phyloP scores from a whole-genome alignment of 2,888 invertebrate genomes.

The Spisula solida region DNA sequence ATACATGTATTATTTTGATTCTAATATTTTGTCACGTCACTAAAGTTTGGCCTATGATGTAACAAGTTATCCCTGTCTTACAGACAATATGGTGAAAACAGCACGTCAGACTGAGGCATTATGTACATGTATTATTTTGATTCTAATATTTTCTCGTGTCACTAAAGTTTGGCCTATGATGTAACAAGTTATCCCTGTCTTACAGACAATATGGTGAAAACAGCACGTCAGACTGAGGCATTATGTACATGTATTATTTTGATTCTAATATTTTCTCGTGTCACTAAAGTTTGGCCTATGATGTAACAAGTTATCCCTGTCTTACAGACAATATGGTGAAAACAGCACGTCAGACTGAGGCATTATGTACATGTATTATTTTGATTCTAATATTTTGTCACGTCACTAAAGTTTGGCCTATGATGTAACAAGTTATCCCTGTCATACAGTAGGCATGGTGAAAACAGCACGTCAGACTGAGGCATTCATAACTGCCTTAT shows the following conservation, averaged over 20 bases:
- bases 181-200: constrained; percentile 58
- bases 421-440: constrained; percentile 55
- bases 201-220: constrained; percentile 46
- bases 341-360: constrained; percentile 62
- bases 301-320: constrained; percentile 56
- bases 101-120: constrained; percentile 42
- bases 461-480: constrained; percentile 33
- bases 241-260: neutral
- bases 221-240: constrained; percentile 48
- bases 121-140: too few relatives aligned
- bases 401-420: neutral
- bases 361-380: neutral
- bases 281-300: neutral
- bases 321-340: constrained; percentile 42
- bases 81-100: constrained; percentile 40
- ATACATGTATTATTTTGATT: neutral
- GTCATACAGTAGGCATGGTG: constrained; percentile 45
- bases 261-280: neutral
- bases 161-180: constrained; percentile 2
- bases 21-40: neutral
- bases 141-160: too few relatives aligned
- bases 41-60: constrained; percentile 39
- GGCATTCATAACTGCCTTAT: too few relatives aligned
- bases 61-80: constrained; percentile 63
- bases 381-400: neutral